Percentiles rank a stretch among this genome's conserved stretches.
phyloP scores from a whole-genome alignment of 2,797 vertebrate genomes.

The Centropyge bicolor region DNA sequence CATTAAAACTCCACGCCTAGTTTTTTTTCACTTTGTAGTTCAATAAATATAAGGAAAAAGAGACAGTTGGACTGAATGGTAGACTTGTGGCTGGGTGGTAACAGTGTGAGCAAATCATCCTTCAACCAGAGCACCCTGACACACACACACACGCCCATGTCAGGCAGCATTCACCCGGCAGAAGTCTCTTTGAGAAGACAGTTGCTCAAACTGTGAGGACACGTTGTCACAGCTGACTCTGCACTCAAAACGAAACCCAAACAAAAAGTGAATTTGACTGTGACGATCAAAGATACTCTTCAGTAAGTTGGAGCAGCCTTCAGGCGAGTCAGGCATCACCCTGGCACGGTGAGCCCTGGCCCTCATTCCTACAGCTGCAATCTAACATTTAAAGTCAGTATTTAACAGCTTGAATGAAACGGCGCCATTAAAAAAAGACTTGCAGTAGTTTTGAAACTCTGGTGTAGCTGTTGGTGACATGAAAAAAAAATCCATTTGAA shows the following conservation, averaged over 20 bases:
- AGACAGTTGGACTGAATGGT: background rate
- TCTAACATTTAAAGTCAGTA: background rate
- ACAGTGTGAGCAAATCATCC: constrained; percentile 4
- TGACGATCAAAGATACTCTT: background rate
- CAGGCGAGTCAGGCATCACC: background rate
- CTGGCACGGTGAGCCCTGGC: background rate
- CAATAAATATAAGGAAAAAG: constrained; percentile 12
- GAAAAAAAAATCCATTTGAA: background rate
- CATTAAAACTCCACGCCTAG: constrained; percentile 15
- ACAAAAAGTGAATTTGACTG: background rate
- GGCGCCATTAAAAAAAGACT: background rate
- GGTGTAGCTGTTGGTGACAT: constrained; percentile 5
- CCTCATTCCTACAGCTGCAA: background rate
- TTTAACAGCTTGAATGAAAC: background rate
- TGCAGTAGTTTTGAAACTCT: background rate
- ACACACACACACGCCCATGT: background rate
- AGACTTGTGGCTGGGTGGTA: background rate
- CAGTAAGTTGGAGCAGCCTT: background rate
- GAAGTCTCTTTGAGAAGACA: background rate
- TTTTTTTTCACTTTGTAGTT: constrained; percentile 17
- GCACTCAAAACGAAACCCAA: background rate
- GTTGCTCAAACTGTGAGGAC: background rate
- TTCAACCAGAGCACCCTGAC: background rate
- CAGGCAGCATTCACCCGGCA: background rate
- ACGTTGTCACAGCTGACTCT: background rate